Percentiles rank a stretch among this genome's conserved stretches.
Conservation (phyloP, 2,888 invertebrate genomes). For the Oligia latruncula region DNA sequence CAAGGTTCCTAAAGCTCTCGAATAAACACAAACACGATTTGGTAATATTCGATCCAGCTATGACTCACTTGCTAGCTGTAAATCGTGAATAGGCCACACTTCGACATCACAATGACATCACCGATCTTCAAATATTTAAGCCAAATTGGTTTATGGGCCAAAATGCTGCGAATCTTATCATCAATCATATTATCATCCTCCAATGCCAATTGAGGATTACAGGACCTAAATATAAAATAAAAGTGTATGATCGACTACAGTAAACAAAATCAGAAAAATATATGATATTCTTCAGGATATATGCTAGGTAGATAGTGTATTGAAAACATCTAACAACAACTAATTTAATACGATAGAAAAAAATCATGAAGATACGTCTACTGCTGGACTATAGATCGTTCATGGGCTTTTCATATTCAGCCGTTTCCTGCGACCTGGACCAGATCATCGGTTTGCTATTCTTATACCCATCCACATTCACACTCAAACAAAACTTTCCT, state of each 20-base stretch:
- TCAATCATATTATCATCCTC: not conserved
- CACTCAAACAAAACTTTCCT: not conserved
- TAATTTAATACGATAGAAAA: no score
- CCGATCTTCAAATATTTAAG: conserved; percentile 3
- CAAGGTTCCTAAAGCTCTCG: conserved; percentile 11
- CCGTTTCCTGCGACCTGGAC: not conserved
- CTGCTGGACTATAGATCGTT: not conserved
- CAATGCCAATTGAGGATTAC: not conserved
- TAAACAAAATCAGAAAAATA: no score
- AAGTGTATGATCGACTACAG: no score
- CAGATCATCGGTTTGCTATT: not conserved
- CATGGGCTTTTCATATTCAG: not conserved
- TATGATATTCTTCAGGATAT: no score
- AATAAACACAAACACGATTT: conserved; percentile 39
- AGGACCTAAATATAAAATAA: no score
- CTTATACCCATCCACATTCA: not conserved
- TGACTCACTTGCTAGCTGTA: conserved; percentile 20
- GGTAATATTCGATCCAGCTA: conserved; percentile 29
- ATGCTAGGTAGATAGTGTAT: no score
- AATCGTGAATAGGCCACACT: conserved; percentile 16
- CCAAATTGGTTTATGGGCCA: not conserved
- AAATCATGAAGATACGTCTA: not conserved
- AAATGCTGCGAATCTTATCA: not conserved
- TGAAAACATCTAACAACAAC: no score
- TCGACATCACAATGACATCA: conserved; percentile 19